phyloP scores from a whole-genome alignment of 30 jellyfish, hydroid and myxozoan genomes.

The Turritopsis dohrnii region DNA sequence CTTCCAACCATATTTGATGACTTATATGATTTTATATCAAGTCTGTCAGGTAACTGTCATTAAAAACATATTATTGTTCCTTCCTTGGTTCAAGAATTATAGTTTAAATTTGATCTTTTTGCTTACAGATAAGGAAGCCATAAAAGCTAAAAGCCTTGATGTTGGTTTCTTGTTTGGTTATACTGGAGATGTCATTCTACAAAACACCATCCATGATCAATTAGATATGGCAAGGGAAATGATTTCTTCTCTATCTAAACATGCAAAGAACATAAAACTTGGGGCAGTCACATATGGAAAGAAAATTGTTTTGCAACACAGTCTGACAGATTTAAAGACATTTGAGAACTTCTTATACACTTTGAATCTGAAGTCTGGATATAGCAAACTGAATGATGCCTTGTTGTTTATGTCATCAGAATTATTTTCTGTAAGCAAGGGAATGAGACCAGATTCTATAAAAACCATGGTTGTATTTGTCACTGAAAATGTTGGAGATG shows the following conservation, averaged over 20 bases:
- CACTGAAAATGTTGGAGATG: slow-evolving; percentile 4
- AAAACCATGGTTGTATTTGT: slow-evolving; percentile 60
- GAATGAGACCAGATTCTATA: slow-evolving; percentile 52
- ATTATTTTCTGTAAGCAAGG: slow-evolving; percentile 36
- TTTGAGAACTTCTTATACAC: background rate
- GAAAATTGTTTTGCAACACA: background rate
- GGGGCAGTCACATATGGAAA: slow-evolving; percentile 24
- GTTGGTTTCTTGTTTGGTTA: slow-evolving; percentile 22
- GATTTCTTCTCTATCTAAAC: background rate
- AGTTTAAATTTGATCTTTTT: background rate
- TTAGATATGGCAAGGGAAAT: slow-evolving; percentile 6
- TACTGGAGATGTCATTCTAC: background rate
- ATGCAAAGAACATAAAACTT: background rate
- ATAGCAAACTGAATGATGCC: background rate
- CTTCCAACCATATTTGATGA: slow-evolving; percentile 8
- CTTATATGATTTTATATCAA: background rate
- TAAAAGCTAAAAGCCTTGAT: background rate
- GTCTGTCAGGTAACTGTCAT: background rate
- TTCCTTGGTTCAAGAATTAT: background rate
- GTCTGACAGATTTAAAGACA: background rate
- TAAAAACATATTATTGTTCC: background rate
- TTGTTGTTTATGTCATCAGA: background rate
- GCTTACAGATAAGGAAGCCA: background rate
- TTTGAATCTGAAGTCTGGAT: slow-evolving; percentile 5
- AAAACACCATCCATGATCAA: background rate